These are phyloP conservation scores for Eupithecia insigniata DNA, from an alignment of 2,888 invertebrate species.

Conservation along the genomic window DNA sequence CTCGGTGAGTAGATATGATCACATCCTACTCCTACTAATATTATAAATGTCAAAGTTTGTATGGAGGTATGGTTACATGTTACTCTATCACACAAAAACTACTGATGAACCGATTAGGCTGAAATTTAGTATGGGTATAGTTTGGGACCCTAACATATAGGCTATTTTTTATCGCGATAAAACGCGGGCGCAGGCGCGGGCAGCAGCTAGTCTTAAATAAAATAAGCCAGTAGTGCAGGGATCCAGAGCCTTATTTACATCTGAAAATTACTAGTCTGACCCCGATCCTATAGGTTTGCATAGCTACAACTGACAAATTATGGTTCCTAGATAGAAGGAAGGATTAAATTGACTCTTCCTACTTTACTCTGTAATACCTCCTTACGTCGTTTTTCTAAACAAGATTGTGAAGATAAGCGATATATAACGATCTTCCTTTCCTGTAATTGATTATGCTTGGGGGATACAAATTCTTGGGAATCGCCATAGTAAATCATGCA, in stretches of 20 bases:
- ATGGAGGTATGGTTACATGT: no score
- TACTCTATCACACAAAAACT: no score
- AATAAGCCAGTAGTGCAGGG: neutral
- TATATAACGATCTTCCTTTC: neutral
- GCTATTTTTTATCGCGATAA: no score
- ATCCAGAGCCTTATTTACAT: neutral
- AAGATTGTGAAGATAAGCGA: slow-evolving; percentile 27
- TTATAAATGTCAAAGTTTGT: no score
- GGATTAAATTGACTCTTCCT: slow-evolving; percentile 46
- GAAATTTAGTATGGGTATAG: no score
- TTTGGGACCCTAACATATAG: no score
- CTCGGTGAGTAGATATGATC: no score
- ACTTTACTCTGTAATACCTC: slow-evolving; percentile 36
- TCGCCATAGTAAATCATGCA: neutral
- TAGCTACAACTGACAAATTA: slow-evolving; percentile 3
- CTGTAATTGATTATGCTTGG: slow-evolving; percentile 13
- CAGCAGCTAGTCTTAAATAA: no score
- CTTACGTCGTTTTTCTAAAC: slow-evolving; percentile 9
- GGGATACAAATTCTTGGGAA: neutral
- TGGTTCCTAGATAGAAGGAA: neutral
- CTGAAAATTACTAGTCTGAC: neutral
- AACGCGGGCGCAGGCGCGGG: no score
- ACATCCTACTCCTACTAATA: no score
- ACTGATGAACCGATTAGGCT: no score
- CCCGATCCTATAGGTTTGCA: neutral